Percentiles rank a stretch among this genome's conserved stretches.
phyloP scores from a whole-genome alignment of 2,888 invertebrate species.

The Biston betularia region DNA sequence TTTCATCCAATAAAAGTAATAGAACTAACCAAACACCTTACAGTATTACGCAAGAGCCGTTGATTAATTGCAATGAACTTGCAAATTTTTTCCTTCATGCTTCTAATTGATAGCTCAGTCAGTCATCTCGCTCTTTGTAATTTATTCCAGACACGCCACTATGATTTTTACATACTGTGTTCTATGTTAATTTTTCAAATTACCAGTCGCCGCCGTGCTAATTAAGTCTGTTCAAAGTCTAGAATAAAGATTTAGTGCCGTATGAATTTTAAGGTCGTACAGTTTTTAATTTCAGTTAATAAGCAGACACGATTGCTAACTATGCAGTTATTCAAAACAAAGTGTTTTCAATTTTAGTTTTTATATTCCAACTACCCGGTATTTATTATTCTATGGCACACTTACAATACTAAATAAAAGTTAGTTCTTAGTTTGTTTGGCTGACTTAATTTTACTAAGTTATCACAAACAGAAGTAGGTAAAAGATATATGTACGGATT shows the following conservation, averaged over 20 bases:
- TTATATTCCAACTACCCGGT: neutral
- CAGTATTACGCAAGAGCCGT: neutral
- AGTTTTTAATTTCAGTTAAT: conserved; percentile 36
- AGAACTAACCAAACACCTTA: neutral
- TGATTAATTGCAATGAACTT: conserved; percentile 21
- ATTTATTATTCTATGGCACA: neutral
- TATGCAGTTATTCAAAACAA: conserved; percentile 15
- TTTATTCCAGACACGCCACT: conserved; percentile 40
- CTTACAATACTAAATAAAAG: no score
- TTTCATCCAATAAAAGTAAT: neutral
- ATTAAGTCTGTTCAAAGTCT: conserved; percentile 43
- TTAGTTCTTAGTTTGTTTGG: no score
- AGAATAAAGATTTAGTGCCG: conserved; percentile 47
- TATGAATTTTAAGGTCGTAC: conserved; percentile 39
- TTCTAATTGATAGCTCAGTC: conserved; percentile 21
- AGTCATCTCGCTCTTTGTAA: conserved; percentile 39
- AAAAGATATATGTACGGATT: no score
- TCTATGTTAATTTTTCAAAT: conserved; percentile 46
- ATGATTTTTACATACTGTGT: conserved; percentile 42
- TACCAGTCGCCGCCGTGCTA: conserved; percentile 42
- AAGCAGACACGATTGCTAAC: conserved; percentile 18
- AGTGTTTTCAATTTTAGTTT: conserved; percentile 15
- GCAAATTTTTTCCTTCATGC: conserved; percentile 18
- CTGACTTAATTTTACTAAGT: no score
- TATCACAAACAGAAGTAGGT: no score